Conservation (phyloP, 2,888 invertebrate species). For the Ophraella communa region DNA sequence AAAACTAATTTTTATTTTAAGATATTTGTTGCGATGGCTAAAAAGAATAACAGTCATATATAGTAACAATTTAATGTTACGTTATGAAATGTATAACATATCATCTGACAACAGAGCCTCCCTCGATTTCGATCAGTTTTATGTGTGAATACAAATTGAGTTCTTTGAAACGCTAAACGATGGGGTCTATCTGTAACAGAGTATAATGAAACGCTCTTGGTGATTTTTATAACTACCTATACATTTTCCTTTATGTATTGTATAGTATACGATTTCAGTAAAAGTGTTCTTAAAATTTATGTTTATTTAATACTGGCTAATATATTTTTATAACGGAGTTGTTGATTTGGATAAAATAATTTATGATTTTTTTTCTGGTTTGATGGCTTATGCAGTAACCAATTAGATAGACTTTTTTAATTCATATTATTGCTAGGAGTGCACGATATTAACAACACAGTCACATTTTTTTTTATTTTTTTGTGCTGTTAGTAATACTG, state of each 20-base stretch:
- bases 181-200: constrained; percentile 52
- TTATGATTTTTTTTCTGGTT: constrained; percentile 1
- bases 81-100: neutral
- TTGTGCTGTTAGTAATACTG: too few relatives aligned
- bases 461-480: too few relatives aligned
- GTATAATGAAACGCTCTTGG: constrained; percentile 27
- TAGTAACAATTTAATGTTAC: too few relatives aligned
- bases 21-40: too few relatives aligned
- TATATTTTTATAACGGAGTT: constrained; percentile 26
- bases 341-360: constrained; percentile 47
- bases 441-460: too few relatives aligned
- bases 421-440: too few relatives aligned
- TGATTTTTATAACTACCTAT: constrained; percentile 43
- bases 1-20: too few relatives aligned
- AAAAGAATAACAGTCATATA: too few relatives aligned
- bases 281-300: constrained; percentile 40
- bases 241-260: constrained; percentile 40
- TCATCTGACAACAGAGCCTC: neutral
- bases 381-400: too few relatives aligned
- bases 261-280: constrained; percentile 26
- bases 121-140: constrained; percentile 44
- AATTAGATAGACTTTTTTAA: too few relatives aligned
- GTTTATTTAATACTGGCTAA: constrained; percentile 37
- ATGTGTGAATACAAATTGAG: constrained; percentile 57
- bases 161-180: constrained; percentile 58